phyloP scores from a whole-genome alignment of 2,888 invertebrate genomes.

The Calliopum simillimum region DNA sequence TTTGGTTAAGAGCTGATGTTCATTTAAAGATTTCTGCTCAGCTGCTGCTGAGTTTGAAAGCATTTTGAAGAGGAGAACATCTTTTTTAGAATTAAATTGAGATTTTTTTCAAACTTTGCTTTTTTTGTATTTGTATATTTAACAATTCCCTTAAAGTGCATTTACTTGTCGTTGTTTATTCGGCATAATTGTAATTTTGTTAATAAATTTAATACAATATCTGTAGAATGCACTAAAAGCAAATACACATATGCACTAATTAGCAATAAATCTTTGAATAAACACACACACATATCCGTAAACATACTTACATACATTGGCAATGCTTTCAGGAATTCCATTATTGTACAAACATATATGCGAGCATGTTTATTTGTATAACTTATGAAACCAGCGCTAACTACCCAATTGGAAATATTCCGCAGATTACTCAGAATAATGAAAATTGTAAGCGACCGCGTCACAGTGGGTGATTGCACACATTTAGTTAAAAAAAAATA shows the following conservation, averaged over 20 bases:
- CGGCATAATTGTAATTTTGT: not conserved
- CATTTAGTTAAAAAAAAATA: too few relatives aligned
- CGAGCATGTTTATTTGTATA: constrained; percentile 9
- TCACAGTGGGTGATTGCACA: too few relatives aligned
- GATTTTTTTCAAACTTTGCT: not conserved
- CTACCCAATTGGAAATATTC: too few relatives aligned
- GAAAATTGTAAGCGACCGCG: too few relatives aligned
- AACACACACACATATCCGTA: constrained; percentile 14
- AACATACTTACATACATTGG: constrained; percentile 8
- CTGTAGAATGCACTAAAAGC: constrained; percentile 12
- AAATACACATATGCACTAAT: constrained; percentile 23
- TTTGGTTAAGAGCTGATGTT: not conserved
- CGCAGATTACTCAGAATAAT: too few relatives aligned
- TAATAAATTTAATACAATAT: constrained; percentile 17
- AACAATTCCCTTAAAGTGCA: not conserved
- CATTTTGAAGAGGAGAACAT: too few relatives aligned
- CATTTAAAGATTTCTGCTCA: not conserved
- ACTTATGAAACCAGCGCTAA: not conserved
- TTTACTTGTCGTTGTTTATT: not conserved
- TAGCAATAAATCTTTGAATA: constrained; percentile 25
- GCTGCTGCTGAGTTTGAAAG: too few relatives aligned
- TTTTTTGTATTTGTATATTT: not conserved
- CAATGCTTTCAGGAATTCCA: constrained; percentile 14
- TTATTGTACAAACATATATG: not conserved
- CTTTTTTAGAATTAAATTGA: too few relatives aligned